Conservation (phyloP, 2,888 invertebrate genomes). For the Zeuzera pyrina region DNA sequence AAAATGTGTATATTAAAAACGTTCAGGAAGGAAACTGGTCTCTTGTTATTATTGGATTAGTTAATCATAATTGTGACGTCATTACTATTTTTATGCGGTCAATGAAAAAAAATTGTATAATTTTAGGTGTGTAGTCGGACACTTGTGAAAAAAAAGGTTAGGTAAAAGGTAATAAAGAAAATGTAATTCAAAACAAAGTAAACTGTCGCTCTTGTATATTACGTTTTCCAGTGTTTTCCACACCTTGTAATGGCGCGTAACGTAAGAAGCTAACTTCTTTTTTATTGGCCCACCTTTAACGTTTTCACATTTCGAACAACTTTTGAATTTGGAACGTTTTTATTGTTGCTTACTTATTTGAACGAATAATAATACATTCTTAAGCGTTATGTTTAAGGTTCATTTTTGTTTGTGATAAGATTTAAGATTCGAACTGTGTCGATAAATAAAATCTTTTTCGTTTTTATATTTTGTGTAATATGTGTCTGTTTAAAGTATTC, state of each 20-base stretch:
- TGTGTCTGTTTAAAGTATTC: conserved; percentile 9
- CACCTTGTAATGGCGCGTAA: conserved; percentile 51
- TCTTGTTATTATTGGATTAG: too few relatives aligned
- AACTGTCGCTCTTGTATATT: too few relatives aligned
- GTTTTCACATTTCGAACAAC: conserved; percentile 58
- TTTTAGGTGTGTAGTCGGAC: too few relatives aligned
- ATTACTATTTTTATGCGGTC: too few relatives aligned
- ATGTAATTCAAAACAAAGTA: too few relatives aligned
- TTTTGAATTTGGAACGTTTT: conserved; percentile 62
- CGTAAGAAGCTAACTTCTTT: conserved; percentile 68
- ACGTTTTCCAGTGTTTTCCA: conserved; percentile 37
- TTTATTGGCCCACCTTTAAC: conserved; percentile 69
- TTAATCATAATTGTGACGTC: too few relatives aligned
- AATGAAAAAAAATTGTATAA: too few relatives aligned
- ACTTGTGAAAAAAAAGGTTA: too few relatives aligned
- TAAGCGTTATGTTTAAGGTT: conserved; percentile 17
- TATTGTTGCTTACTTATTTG: conserved; percentile 31
- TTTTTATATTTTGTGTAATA: conserved; percentile 25
- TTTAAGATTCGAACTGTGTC: conserved; percentile 38
- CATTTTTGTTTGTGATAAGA: conserved; percentile 4
- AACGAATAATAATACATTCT: conserved; percentile 20
- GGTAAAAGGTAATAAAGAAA: too few relatives aligned
- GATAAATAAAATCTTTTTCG: conserved; percentile 63
- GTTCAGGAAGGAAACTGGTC: too few relatives aligned
- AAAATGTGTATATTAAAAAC: too few relatives aligned